These are phyloP conservation scores for Marmota flaviventris DNA, from an alignment of 2,113 vertebrate species.

Conservation along the genomic window DNA sequence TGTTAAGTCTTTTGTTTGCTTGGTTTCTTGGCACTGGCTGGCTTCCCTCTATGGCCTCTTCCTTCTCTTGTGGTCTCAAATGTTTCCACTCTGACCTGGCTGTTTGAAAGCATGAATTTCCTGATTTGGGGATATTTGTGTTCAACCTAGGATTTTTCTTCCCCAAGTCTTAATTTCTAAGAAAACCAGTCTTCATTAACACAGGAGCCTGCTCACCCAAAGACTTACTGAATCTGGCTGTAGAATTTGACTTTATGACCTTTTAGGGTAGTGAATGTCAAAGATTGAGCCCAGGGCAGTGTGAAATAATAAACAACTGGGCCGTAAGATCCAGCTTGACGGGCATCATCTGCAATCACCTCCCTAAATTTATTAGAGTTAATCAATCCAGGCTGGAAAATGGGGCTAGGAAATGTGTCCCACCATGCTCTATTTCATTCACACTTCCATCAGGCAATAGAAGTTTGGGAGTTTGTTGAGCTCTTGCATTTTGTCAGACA, in stretches of 20 bases:
- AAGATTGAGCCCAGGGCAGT: conserved; percentile 66
- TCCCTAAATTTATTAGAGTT: conserved; percentile 86
- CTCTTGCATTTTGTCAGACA: conserved; percentile 82
- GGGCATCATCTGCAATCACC: conserved; percentile 86
- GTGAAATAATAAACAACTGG: conserved; percentile 86
- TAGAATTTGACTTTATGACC: conserved; percentile 84
- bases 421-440: conserved; percentile 78
- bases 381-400: conserved; percentile 86
- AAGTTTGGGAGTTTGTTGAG: conserved; percentile 78
- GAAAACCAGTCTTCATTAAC: conserved; percentile 72
- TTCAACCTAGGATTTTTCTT: conserved; percentile 54
- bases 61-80: conserved; percentile 3
- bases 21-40: conserved; percentile 1
- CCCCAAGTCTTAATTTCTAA: conserved; percentile 55
- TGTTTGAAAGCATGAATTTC: conserved; percentile 50
- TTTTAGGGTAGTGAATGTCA: conserved; percentile 78
- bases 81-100: not conserved
- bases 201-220: conserved; percentile 59
- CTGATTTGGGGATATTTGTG: conserved; percentile 46
- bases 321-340: conserved; percentile 74
- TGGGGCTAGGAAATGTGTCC: conserved; percentile 78
- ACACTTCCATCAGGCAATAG: conserved; percentile 75
- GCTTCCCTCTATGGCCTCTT: conserved; percentile 4
- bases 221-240: conserved; percentile 75
- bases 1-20: conserved; percentile 41